Evolutionary conservation across 2,797 vertebrate species (phyloP), one percentile per base, ranked within the genome.

Genomic region (Morelia viridis): DNA sequence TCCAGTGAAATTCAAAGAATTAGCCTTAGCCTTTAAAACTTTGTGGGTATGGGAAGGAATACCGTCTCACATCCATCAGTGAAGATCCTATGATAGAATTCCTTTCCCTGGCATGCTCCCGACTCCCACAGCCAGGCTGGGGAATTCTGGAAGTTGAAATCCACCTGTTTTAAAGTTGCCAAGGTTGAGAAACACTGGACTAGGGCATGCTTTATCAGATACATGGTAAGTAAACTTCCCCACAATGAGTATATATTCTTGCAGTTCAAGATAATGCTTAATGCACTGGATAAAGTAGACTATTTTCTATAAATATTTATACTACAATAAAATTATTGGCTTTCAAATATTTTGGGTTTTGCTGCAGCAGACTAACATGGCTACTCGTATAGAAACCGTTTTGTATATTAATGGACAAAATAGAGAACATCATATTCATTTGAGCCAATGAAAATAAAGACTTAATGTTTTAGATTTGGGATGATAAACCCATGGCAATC

Each of bases 391-490:
- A n/a, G 13, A n/a, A 88, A 28, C 58, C 35, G 17, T 13, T 71
- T 85, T 92, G 7, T 91, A 83, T 83, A 62, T 46, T 35, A 88
- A 88, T 19, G 9, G 56, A 85, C 83, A 92, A 61, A 46, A 90
- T 19, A 90, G 64, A 64, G 60, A 56, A 65, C n/a, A n/a, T 24
- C 87, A 71, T 46, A 83, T 60, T 89, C 12, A 50, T 28, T 65
- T 86, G 41, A 86, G 87, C 93, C 93, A 91, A 94, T 62, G 83
- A 1, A 97, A 97, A 94, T 94, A 86, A 87, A 89, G 92, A 94
- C 97, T 96, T 96, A 65, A 91, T 5, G 68, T 96, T 96, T 95
- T 50, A 95, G 53, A 92, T 96, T 91, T 94, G 91, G 95, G 93
- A 65, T 92, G 15, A n/a, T 88, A 94, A 88, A 89, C n/a, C 88